Base-by-base conservation (phyloP, 2,797 vertebrate species). In the Etheostoma perlongum region DNA sequence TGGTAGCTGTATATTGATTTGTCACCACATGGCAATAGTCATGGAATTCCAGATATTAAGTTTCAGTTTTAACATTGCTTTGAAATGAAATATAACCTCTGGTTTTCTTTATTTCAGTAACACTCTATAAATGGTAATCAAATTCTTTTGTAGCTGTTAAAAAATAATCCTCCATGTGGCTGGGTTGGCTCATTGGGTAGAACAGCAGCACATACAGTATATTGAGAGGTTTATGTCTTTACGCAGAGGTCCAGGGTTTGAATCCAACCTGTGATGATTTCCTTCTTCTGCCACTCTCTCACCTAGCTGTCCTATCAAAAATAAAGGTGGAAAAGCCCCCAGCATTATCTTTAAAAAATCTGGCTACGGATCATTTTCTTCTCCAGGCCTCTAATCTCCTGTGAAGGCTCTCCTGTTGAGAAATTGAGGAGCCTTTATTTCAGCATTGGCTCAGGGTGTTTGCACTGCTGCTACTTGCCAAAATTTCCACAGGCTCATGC, bases 401-500 rank as follows among this genome's bases (percentile, higher is more conserved):
- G 59, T 70, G 60, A 79, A 79, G 63, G 33, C 77, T 82, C 60
- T 72, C 42, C 59, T 59, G 21, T 49, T 79, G 65, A 85, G 83
- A 72, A 85, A 83, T 81, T 79, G 59, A 67, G 15, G 61, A 78
- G 76, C 23, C 74, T 88, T 80, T 78, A 79, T 90, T 92, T 82
- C 88, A 82, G 71, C 61, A 46, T 6, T 59, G 65, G 90, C 85
- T 85, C n/a, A 64, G 74, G 83, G 89, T 90, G 89, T 88, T 90
- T 84, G 83, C 51, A 62, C 75, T 86, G 88, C 76, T 81, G 66
- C 64, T 84, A 67, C 87, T 87, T 91, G 88, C 85, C 87, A 90
- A 76, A 78, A 73, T 78, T 79, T 91, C 83, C 86, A 84, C 82
- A 85, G 82, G 84, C 86, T 94, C 90, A 92, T 93, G 93, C 92